Evolutionary conservation across 2,888 invertebrate genomes (phyloP).

Genomic region (Laothoe populi): DNA sequence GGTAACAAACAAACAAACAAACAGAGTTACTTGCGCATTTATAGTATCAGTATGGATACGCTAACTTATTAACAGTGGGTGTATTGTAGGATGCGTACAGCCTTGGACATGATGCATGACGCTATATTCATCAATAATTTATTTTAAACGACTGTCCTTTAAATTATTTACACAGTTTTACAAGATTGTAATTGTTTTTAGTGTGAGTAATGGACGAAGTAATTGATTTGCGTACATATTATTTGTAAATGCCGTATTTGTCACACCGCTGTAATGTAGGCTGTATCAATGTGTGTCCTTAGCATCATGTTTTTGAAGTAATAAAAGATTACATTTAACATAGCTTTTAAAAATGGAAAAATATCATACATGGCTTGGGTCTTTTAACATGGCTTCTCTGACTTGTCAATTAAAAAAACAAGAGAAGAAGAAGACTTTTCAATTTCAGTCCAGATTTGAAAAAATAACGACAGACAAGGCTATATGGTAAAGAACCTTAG

Average conservation of each 20-base stretch:
- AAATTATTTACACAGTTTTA: constrained; percentile 15
- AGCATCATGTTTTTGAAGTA: neutral
- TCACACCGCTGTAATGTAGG: neutral
- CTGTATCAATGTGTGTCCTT: constrained; percentile 1
- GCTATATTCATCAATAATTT: constrained; percentile 3
- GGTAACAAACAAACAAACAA: too few species aligned
- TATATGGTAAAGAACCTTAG: too few species aligned
- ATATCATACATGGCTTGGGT: too few species aligned
- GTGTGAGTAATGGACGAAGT: constrained; percentile 7
- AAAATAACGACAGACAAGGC: too few species aligned
- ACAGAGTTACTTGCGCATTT: too few species aligned
- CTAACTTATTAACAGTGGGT: constrained; percentile 7
- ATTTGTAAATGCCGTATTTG: neutral
- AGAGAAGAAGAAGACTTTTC: too few species aligned
- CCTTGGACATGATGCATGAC: constrained; percentile 23
- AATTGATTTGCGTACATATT: constrained; percentile 16
- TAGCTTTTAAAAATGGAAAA: neutral
- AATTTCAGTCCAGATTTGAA: too few species aligned
- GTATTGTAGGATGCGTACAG: constrained; percentile 28
- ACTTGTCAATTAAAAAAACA: too few species aligned
- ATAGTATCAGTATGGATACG: neutral
- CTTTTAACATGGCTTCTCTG: too few species aligned
- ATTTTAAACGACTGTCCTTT: constrained; percentile 20
- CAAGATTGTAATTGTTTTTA: constrained; percentile 4
- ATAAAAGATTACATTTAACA: neutral